A percentile compares a stretch with the other conserved stretches of the same genome.
phyloP scores from a whole-genome alignment of 2,888 invertebrate genomes.

The Dasysyrphus tricinctus region DNA sequence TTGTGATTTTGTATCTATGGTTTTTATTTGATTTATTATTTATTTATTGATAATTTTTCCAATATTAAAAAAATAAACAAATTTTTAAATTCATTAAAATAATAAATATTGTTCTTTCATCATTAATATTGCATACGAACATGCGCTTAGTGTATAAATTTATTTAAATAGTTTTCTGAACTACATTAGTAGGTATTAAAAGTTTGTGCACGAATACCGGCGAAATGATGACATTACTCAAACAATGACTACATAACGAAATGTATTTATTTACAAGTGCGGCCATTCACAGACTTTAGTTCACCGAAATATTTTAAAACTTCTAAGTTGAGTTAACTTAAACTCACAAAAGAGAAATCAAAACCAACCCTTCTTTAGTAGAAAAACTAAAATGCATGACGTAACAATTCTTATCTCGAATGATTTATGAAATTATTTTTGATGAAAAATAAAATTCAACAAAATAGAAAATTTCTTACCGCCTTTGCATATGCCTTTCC shows the following conservation, averaged over 20 bases:
- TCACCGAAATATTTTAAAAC: background rate
- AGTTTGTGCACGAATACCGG: background rate
- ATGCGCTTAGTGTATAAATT: background rate
- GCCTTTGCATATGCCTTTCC: slow-evolving; percentile 93
- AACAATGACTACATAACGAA: too few species aligned
- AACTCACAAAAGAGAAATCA: background rate
- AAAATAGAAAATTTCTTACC: slow-evolving; percentile 81
- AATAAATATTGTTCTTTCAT: too few species aligned
- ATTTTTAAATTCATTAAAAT: too few species aligned
- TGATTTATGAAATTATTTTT: background rate
- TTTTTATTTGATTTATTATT: too few species aligned
- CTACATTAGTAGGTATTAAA: background rate
- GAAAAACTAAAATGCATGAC: background rate
- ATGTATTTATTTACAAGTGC: background rate
- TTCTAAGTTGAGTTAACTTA: background rate
- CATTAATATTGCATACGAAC: background rate
- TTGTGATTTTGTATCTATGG: too few species aligned
- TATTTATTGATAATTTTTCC: too few species aligned
- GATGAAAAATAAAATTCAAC: too few species aligned
- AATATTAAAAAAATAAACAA: too few species aligned
- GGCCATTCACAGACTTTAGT: background rate
- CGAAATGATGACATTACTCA: background rate
- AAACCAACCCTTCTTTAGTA: background rate
- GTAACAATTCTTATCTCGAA: background rate
- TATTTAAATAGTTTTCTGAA: background rate